Evolutionary conservation across 2,113 vertebrate genomes (phyloP).

Genomic region (Tenebrosternarchus preto): DNA sequence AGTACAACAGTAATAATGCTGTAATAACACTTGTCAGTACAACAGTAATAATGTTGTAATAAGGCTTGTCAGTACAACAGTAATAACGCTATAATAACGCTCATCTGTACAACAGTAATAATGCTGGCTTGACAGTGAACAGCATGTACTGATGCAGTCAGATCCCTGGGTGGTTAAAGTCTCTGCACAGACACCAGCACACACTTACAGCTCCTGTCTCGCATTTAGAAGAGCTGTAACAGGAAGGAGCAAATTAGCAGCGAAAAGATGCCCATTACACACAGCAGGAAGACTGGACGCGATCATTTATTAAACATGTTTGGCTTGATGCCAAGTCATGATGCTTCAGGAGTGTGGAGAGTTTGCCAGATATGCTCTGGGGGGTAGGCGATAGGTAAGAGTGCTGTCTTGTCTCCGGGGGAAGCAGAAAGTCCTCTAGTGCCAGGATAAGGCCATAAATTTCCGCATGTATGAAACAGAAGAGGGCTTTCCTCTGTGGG

Average conservation of each 20-base stretch:
- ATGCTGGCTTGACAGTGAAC: conserved; percentile 16
- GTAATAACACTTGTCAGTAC: neutral
- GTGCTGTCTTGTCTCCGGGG: conserved; percentile 40
- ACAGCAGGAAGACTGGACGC: neutral
- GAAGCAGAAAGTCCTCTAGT: conserved; percentile 46
- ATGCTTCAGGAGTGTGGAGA: neutral
- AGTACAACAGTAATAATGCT: neutral
- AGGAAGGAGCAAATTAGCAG: neutral
- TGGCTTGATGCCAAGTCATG: neutral
- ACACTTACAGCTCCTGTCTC: neutral
- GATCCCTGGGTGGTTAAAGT: conserved; percentile 11
- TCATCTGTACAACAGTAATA: neutral
- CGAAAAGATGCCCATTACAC: too few species aligned
- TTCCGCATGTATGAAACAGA: conserved; percentile 67
- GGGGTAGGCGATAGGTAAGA: conserved; percentile 1
- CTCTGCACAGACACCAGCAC: neutral
- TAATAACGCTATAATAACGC: too few species aligned
- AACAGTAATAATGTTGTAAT: neutral
- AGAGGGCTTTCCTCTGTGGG: conserved; percentile 66
- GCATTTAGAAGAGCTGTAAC: neutral
- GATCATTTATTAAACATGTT: neutral
- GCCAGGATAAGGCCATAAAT: conserved; percentile 67
- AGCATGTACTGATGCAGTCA: neutral
- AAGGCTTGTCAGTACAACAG: too few species aligned
- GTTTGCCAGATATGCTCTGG: neutral